Conservation (phyloP, 2,888 invertebrate species). For the Hanleya hanleyi region DNA sequence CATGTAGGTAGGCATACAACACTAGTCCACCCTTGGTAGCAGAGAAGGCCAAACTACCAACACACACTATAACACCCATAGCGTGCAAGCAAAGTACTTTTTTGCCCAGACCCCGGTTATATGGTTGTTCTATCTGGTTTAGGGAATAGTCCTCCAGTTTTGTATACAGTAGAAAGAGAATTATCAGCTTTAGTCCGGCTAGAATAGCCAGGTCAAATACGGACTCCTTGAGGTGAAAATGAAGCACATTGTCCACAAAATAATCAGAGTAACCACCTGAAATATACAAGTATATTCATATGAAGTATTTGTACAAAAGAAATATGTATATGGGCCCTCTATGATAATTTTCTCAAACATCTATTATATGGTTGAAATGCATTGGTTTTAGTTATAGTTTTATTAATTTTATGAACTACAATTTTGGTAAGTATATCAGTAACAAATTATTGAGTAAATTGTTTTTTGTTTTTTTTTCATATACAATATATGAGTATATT, state of each 20-base stretch:
- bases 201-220: constrained; percentile 68
- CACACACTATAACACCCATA: constrained; percentile 31
- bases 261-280: constrained; percentile 65
- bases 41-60: constrained; percentile 45
- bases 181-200: constrained; percentile 53
- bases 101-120: constrained; percentile 29
- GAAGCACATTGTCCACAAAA: constrained; percentile 64
- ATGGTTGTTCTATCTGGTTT: constrained; percentile 48
- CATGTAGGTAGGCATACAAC: constrained; percentile 49
- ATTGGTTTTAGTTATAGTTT: not conserved
- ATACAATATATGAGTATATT: no score
- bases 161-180: constrained; percentile 46
- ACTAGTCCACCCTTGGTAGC: constrained; percentile 58
- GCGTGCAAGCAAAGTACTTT: constrained; percentile 37
- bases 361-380: not conserved
- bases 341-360: not conserved
- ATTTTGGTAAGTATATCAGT: no score
- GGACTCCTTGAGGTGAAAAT: constrained; percentile 58
- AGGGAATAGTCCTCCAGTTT: constrained; percentile 51
- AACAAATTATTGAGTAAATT: no score
- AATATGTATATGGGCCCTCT: no score
- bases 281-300: constrained; percentile 21
- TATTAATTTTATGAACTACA: no score
- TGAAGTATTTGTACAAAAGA: not conserved
- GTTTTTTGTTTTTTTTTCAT: no score